Percentiles rank a stretch among this genome's conserved stretches.
Evolutionary conservation across 2,888 invertebrate species (phyloP).

Genomic region (Drosophila neonasuta): DNA sequence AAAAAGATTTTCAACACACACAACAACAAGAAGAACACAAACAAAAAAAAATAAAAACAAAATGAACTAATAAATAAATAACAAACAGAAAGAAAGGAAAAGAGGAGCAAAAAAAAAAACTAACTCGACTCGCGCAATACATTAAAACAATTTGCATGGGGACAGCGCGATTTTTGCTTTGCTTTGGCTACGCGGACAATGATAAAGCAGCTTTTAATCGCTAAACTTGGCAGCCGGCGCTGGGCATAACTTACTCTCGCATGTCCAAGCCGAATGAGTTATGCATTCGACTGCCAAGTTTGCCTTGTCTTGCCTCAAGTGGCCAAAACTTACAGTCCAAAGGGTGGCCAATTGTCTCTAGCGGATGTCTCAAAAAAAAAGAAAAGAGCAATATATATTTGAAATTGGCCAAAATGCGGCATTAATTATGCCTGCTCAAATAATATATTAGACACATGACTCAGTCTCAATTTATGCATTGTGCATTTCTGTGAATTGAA

Average conservation of each 20-base stretch:
- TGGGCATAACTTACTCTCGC: conserved; percentile 58
- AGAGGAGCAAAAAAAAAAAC: conserved; percentile 18
- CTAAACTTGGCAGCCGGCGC: conserved; percentile 79
- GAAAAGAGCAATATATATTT: background rate
- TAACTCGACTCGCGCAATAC: conserved; percentile 36
- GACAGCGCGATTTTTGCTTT: conserved; percentile 36
- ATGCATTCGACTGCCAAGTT: conserved; percentile 33
- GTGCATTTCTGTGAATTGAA: conserved; percentile 64
- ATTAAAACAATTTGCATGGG: conserved; percentile 69
- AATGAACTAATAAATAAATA: conserved; percentile 28
- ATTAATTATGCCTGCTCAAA: conserved; percentile 55
- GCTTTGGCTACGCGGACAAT: conserved; percentile 70
- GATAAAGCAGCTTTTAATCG: conserved; percentile 81
- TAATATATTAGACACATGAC: conserved; percentile 47
- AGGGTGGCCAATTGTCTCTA: conserved; percentile 32
- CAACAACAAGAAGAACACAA: conserved; percentile 1
- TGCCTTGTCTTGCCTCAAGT: conserved; percentile 2
- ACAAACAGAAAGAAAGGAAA: conserved; percentile 16
- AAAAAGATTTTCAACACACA: conserved; percentile 29
- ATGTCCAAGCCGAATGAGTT: conserved; percentile 66
- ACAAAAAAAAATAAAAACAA: conserved; percentile 7
- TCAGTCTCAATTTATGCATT: conserved; percentile 12
- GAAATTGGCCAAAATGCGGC: conserved; percentile 56
- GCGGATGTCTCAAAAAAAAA: conserved; percentile 18
- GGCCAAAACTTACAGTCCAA: conserved; percentile 1